phyloP scores from a whole-genome alignment of 2,888 invertebrate species.

The Therioaphis trifolii region DNA sequence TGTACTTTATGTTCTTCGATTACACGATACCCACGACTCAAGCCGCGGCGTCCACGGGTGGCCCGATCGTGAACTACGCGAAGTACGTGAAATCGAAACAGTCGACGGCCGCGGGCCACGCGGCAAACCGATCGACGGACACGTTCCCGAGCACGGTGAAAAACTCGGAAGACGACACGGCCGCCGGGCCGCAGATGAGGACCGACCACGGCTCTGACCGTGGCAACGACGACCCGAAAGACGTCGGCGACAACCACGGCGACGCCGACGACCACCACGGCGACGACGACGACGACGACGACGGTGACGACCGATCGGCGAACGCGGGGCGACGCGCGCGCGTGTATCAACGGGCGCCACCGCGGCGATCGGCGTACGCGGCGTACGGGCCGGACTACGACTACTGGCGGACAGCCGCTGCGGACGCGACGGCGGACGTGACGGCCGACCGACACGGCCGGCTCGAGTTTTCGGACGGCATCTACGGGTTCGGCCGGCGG shows the following conservation, averaged over 20 bases:
- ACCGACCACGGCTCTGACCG: neutral
- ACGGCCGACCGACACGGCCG: neutral
- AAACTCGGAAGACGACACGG: no score
- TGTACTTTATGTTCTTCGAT: slow-evolving; percentile 50
- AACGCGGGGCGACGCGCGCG: neutral
- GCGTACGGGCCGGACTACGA: slow-evolving; percentile 3
- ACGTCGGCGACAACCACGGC: neutral
- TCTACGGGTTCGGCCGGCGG: slow-evolving; percentile 22
- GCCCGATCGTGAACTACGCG: slow-evolving; percentile 43
- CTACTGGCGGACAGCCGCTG: neutral
- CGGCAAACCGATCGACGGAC: slow-evolving; percentile 3
- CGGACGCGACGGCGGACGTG: neutral
- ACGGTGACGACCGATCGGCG: neutral
- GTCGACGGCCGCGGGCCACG: neutral
- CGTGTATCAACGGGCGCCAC: neutral
- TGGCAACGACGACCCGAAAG: neutral
- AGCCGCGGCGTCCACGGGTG: neutral
- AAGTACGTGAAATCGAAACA: slow-evolving; percentile 47
- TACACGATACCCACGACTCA: slow-evolving; percentile 6
- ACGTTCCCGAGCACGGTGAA: neutral
- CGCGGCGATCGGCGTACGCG: neutral
- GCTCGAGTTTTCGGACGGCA: neutral
- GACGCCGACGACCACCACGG: neutral
- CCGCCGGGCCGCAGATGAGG: no score
- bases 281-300: neutral